Evolutionary conservation across 2,888 invertebrate genomes (phyloP), one percentile per base, ranked within the genome.

Genomic region (Lithophane leautieri): DNA sequence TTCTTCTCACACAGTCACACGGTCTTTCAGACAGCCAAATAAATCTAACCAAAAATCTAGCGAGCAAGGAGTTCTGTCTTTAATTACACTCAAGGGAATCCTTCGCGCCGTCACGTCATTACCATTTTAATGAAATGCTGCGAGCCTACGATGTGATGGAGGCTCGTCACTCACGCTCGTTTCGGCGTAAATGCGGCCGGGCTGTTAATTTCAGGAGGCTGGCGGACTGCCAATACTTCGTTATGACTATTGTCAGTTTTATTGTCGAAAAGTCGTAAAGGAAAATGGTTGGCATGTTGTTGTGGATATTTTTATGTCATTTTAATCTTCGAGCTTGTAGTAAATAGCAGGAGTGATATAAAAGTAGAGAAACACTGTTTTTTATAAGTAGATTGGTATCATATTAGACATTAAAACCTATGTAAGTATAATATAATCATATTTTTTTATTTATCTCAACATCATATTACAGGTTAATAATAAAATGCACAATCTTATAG

Each of bases 121-220:
- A 87, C 14, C 68, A 74, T 79, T 87, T 73, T 87, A 87, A 85
- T 85, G 82, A 87, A 86, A 87, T 67, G 60, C 56, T 78, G 34
- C 65, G 76, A 54, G 14, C 34, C 12, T 58, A 63, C 77, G 61
- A 67, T 54, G 58, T 69, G 70, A 74, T 61, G 62, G 50, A 44
- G 47, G n/a, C 68, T 78, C 71, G 63, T 77, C 69, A 70, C 54
- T 78, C 61, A 25, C 70, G 69, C 76, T 74, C 77, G 75, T 71
- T 65, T 70, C 68, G 63, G 81, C 84, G 78, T 81, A 60, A 84
- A 75, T 70, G 67, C 76, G 58, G 70, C 71, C 66, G 42, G 62
- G 72, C 70, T 75, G 73, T 86, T 77, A 75, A 86, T 81, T 88
- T 72, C 78, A 79, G 79, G 6, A n/a, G n/a, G 19, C 58, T 84